A percentile compares a stretch with the other conserved stretches of the same genome.
Conservation (phyloP, 2,113 vertebrate genomes). For the Petrocephalus zakoni region DNA sequence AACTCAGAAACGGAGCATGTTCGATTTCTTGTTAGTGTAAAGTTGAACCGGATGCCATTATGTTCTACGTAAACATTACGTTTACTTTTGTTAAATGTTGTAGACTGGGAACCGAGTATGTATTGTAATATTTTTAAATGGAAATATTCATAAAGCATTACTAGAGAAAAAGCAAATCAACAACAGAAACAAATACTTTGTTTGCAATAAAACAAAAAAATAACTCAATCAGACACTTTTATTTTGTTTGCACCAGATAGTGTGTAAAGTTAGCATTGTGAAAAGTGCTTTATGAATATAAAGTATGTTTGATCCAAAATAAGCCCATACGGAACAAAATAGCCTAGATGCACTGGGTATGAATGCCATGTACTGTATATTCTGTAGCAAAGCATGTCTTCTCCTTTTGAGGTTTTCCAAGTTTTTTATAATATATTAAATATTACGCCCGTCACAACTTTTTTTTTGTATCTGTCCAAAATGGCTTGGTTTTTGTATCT, state of each 20-base stretch:
- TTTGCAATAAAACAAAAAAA: neutral
- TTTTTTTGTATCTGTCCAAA: slow-evolving; percentile 59
- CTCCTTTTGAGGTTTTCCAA: slow-evolving; percentile 49
- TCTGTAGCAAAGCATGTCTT: slow-evolving; percentile 62
- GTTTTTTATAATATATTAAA: slow-evolving; percentile 51
- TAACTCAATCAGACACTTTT: neutral
- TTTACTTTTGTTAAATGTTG: slow-evolving; percentile 60
- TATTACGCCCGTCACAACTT: slow-evolving; percentile 49
- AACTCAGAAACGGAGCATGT: slow-evolving; percentile 47
- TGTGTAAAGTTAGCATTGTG: slow-evolving; percentile 52
- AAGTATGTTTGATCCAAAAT: slow-evolving; percentile 54
- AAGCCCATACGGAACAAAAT: slow-evolving; percentile 58
- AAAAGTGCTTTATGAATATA: slow-evolving; percentile 68
- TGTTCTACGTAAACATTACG: slow-evolving; percentile 51
- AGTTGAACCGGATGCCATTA: slow-evolving; percentile 11
- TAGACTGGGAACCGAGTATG: slow-evolving; percentile 39
- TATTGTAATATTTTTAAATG: slow-evolving; percentile 48
- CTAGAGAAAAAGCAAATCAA: slow-evolving; percentile 33
- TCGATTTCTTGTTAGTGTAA: slow-evolving; percentile 31
- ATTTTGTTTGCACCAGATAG: slow-evolving; percentile 45
- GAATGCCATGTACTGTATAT: slow-evolving; percentile 49
- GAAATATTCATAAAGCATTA: slow-evolving; percentile 64
- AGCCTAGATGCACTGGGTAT: slow-evolving; percentile 63
- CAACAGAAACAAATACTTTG: slow-evolving; percentile 20
- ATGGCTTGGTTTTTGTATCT: slow-evolving; percentile 63